Conservation (phyloP, 2,888 invertebrate genomes). For the Tuta absoluta region DNA sequence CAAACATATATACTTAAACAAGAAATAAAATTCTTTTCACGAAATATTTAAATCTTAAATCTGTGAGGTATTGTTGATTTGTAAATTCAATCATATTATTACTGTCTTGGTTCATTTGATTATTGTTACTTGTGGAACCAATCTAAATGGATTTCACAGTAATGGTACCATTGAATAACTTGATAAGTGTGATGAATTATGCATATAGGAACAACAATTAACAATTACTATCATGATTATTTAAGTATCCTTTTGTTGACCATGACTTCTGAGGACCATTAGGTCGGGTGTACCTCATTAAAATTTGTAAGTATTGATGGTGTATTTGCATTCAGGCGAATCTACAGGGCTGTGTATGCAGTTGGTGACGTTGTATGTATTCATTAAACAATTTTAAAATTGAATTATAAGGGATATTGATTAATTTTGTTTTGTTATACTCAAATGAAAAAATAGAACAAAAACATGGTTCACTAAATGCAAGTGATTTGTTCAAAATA, state of each 20-base stretch:
- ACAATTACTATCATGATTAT: not conserved
- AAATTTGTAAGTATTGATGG: conserved; percentile 72
- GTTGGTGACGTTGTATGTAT: conserved; percentile 79
- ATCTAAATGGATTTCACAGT: conserved; percentile 15
- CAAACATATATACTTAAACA: not conserved
- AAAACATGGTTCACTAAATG: not conserved
- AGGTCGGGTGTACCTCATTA: conserved; percentile 67
- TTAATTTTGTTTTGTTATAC: conserved; percentile 31
- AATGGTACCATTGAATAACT: conserved; percentile 16
- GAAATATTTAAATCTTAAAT: not conserved
- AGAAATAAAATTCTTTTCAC: not conserved
- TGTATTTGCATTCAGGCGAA: conserved; percentile 56
- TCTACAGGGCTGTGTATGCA: conserved; percentile 64
- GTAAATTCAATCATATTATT: conserved; percentile 21
- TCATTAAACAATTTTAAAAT: conserved; percentile 58
- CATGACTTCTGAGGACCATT: conserved; percentile 46
- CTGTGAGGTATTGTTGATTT: not conserved
- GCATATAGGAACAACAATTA: not conserved
- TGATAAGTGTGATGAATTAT: conserved; percentile 17
- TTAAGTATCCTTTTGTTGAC: conserved; percentile 25
- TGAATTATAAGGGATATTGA: conserved; percentile 42
- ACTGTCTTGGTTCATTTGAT: conserved; percentile 1
- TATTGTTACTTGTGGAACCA: not conserved
- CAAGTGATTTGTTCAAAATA: not conserved
- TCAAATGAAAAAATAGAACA: not conserved